Evolutionary conservation across 2,797 vertebrate genomes (phyloP), one percentile per base, ranked within the genome.

Genomic region (Poecilia velifera): DNA sequence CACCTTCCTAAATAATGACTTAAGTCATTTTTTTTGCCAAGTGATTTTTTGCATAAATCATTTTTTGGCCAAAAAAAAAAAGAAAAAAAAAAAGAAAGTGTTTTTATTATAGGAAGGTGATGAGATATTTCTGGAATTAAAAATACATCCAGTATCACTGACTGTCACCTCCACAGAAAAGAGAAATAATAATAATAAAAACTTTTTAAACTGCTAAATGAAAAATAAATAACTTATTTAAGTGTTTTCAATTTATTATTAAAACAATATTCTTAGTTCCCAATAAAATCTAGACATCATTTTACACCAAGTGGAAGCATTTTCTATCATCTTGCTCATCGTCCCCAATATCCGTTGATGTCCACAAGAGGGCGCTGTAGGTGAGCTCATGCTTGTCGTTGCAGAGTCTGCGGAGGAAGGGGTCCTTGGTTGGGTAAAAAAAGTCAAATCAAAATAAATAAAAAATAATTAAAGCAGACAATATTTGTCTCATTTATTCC

Each of bases 331-430:
- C 22, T 22, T 25, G 39, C 22, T 68, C 12, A 18, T 64, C 9
- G 59, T 4, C 14, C 0, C 25, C 16, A 73, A 46, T 82, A 25
- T 2, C 49, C 31, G 18, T 8, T 20, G 39, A 20, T 80, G 1
- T 83, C 90, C 95, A 94, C 86, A 76, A 93, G 94, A 92, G 91
- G 91, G 86, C 2, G 83, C 90, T 92, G 86, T 79, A 86, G 87
- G 45, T 81, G 90, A 90, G 82, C 85, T 79, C 77, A 93, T 91
- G n/a, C 45, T 28, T 34, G 28, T 51, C 6, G 6, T 46, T 0
- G 28, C 41, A 71, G 20, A 68, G 39, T 45, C 25, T 45, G 41
- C 4, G 13, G 13, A 71, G 45, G 68, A 45, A 43, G 25, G 68
- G 25, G 0, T 14, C 13, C 25, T 10, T 28, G 22, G 68, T 71